Evolutionary conservation across 1,140 invertebrate species (phyloP), one percentile per base, ranked within the genome.

Genomic region (Phenacoccus solenopsis): DNA sequence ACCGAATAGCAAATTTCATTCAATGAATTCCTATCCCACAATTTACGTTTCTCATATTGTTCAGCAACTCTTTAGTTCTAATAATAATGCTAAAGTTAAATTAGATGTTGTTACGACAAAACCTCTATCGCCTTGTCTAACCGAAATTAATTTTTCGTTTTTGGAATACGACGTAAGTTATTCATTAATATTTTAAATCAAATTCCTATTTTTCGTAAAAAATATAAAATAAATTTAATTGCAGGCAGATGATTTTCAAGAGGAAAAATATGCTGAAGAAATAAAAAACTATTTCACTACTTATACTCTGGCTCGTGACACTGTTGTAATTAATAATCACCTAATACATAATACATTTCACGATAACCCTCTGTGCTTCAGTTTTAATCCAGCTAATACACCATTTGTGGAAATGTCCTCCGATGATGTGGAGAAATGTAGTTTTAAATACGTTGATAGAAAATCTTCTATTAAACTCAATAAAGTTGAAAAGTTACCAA

Each of bases 11-110:
- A n/a, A 70, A 12, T 32, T 35, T n/a, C 38, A 28, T 68, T 27
- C n/a, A n/a, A 22, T 25, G 24, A 32, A 27, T 28, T 20, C 28
- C 25, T 49, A 72, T 64, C 57, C 59, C 9, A 30, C 61, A 16
- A 61, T 70, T 22, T 73, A 70, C 28, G 27, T 73, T 1, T 73
- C 71, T 38, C 20, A 72, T 24, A 56, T 28, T 68, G 27, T 72
- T 12, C n/a, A 25, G 70, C 16, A 69, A 20, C 13, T 67, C 10
- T 68, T 72, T 28, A 28, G 28, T 32, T 68, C 68, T 13, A 59
- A 30, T 24, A 67, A n/a, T 68, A 69, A 69, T 25, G 16, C 32
- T 4, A 72, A 69, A 68, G 64, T 72, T 25, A 70, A 67, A 32
- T 30, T 72, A 70, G 35, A 57, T n/a, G 27, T 67, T 16, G 59